phyloP scores from a whole-genome alignment of 2,888 invertebrate genomes.

The Lasioglossum zephyrum region DNA sequence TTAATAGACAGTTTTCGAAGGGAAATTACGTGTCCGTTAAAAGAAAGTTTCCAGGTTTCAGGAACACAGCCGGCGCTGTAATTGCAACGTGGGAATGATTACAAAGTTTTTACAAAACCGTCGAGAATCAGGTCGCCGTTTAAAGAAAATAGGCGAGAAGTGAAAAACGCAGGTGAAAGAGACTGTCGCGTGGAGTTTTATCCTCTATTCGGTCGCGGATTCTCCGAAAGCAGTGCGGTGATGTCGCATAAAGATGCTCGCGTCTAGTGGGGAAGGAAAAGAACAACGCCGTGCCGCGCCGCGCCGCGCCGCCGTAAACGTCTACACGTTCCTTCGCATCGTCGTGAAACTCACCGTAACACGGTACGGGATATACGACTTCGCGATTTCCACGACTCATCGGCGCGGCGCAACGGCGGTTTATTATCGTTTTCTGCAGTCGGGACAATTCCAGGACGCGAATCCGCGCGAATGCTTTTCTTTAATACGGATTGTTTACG shows the following conservation, averaged over 20 bases:
- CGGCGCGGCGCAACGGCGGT: conserved; percentile 42
- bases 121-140: not conserved
- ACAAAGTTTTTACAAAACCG: conserved; percentile 23
- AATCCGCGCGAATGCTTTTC: conserved; percentile 30
- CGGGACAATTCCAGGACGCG: conserved; percentile 20
- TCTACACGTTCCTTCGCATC: conserved; percentile 56
- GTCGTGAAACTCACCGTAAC: conserved; percentile 41
- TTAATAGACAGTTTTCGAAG: conserved; percentile 1
- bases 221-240: conserved; percentile 17
- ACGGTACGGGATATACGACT: conserved; percentile 48
- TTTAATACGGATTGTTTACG: conserved; percentile 28
- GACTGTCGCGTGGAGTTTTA: conserved; percentile 42
- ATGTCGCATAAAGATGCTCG: conserved; percentile 49
- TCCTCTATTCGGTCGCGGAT: conserved; percentile 32
- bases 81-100: conserved; percentile 2
- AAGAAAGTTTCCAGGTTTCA: not conserved
- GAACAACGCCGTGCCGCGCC: conserved; percentile 12
- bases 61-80: not conserved
- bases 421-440: conserved; percentile 42
- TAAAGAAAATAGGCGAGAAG: not conserved
- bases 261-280: conserved; percentile 22
- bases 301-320: conserved; percentile 38
- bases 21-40: conserved; percentile 13
- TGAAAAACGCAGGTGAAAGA: not conserved
- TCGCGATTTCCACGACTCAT: conserved; percentile 50